A percentile compares a stretch with the other conserved stretches of the same genome.
These are phyloP conservation scores for Pollenia labialis DNA, from an alignment of 2,888 invertebrate genomes.

Conservation along the genomic window DNA sequence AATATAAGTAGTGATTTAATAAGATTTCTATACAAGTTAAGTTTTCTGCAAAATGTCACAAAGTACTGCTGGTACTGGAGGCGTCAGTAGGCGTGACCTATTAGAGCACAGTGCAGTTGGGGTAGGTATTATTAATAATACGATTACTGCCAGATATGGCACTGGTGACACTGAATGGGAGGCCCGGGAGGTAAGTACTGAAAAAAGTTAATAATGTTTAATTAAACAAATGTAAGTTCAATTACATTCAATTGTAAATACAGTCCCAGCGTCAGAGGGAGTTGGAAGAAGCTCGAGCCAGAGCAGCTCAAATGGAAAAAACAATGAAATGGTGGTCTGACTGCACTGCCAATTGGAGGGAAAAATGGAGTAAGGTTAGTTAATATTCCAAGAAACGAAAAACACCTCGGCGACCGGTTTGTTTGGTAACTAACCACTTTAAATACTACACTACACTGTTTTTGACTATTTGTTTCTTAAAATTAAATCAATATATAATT, in stretches of 20 bases:
- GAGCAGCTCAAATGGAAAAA: constrained; percentile 99
- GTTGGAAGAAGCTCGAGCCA: constrained; percentile 95
- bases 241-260: background rate
- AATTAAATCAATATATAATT: constrained; percentile 19
- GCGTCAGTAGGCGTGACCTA: constrained; percentile 65
- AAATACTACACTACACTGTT: background rate
- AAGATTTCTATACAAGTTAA: background rate
- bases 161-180: constrained; percentile 84
- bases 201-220: constrained; percentile 3
- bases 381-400: background rate
- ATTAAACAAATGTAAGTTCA: background rate
- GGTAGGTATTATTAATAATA: constrained; percentile 64
- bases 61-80: constrained; percentile 57
- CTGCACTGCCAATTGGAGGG: constrained; percentile 97
- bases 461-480: background rate
- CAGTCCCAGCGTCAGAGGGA: constrained; percentile 87
- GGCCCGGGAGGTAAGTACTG: constrained; percentile 81
- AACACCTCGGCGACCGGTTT: constrained; percentile 33
- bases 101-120: constrained; percentile 58
- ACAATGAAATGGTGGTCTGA: constrained; percentile 99
- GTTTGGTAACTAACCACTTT: constrained; percentile 61
- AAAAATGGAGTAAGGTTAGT: constrained; percentile 95
- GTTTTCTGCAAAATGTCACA: constrained; percentile 46
- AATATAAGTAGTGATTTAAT: background rate
- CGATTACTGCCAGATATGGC: constrained; percentile 64